Evolutionary conservation across 2,797 vertebrate genomes (phyloP), one percentile per base, ranked within the genome.

Genomic region (Phrynocephalus forsythii): DNA sequence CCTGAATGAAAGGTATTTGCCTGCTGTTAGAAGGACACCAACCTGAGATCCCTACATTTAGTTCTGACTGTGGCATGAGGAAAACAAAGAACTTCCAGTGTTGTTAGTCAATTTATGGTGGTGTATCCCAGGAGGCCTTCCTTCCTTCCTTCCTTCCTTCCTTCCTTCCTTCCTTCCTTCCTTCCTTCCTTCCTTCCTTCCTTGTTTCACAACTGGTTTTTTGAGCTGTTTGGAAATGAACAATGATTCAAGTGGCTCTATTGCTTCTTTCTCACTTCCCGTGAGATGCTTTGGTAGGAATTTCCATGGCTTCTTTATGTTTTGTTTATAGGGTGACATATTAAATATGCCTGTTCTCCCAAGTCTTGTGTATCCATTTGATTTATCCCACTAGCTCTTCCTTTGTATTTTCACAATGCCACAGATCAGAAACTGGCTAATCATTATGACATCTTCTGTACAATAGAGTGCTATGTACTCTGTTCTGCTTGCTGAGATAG

Each of bases 231-330:
- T 76, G 30, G 22, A 76, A 82, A 77, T 26, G 76, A 6, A n/a
- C 78, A 68, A 16, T 67, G 48, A 50, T 77, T 68, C 68, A 83
- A 69, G 71, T 82, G 76, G 72, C 76, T 82, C 60, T 52, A 44
- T n/a, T 44, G 38, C 33, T 75, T 69, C 10, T 48, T 87, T 56
- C 71, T 76, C 1, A 26, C 63, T 48, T 72, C 77, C 8, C 5
- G 11, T 82, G 72, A n/a, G 69, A 68, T 68, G 28, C 85, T 86
- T 79, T 79, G 76, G 48, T 60, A 79, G 85, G 48, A 84, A 44
- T 33, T 71, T 22, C 26, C 50, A 68, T 22, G 52, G 71, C 22
- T 82, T 82, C 24, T 56, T 77, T 52, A 77, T 24, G 24, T 50
- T 76, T 78, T 33, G n/a, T 72, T 86, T 79, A 60, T 79, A 69